Evolutionary conservation across 2,797 vertebrate species (phyloP), one percentile per base, ranked within the genome.

Genomic region (Bufotes viridis): DNA sequence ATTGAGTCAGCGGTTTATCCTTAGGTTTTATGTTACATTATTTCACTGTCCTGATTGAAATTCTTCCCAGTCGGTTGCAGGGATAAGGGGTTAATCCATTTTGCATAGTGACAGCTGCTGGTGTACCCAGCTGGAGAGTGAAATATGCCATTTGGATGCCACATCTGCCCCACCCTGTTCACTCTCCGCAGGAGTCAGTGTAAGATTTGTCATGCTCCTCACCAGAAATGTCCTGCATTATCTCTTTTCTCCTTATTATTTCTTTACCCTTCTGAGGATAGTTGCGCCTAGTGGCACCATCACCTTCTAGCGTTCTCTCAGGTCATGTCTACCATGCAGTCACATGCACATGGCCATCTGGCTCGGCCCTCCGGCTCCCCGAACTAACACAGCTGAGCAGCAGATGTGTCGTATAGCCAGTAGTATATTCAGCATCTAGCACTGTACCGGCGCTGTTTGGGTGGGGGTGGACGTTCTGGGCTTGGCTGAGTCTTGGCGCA

Each of bases 371-470:
- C 60, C 51, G 88, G 87, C 83, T 53, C 76, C 82, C 78, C 61
- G 74, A 20, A 74, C 15, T 60, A n/a, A 81, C 78, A 86, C 88
- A 89, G 88, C 83, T 89, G 88, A 89, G 84, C 12, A 85, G 84
- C 88, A 89, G 88, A 89, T 89, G 88, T 89, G 88, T 34, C n/a
- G 5, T 81, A 60, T 65, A 67, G 69, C 81, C 76, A 49, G 51
- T 65, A 29, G 57, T 86, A 24, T 67, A 89, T 78, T 69, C 70
- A 85, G 79, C 78, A 78, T 81, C 49, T 42, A 67, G 18, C 24
- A 53, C 78, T 78, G 22, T 11, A 76, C 42, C 76, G 49, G 67
- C 78, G 72, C n/a, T 29, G 58, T 75, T 69, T 72, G 83, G 85
- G 42, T 85, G 80, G 86, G 80, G 58, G 70, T 57, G 20, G 55